phyloP scores from a whole-genome alignment of 2,113 vertebrate genomes.

The Brachionichthys hirsutus region DNA sequence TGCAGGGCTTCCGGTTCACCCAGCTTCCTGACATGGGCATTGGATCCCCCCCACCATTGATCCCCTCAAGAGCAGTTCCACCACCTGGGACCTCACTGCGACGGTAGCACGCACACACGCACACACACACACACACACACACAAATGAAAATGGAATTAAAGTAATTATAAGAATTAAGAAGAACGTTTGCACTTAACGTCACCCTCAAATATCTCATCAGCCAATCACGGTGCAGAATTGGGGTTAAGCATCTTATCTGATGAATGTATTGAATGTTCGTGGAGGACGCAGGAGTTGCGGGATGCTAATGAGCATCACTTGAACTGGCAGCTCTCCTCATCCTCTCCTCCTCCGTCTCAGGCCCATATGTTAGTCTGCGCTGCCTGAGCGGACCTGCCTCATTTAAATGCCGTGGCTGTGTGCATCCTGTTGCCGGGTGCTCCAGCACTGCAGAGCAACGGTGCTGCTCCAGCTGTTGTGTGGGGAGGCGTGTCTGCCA shows the following conservation, averaged over 20 bases:
- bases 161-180: no score
- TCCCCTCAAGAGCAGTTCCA: constrained; percentile 90
- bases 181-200: no score
- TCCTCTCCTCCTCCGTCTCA: no score
- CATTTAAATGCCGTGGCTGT: constrained; percentile 51
- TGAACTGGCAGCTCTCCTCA: constrained; percentile 12
- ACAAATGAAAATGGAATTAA: no score
- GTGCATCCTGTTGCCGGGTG: constrained; percentile 52
- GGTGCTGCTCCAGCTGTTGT: background rate
- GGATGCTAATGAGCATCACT: constrained; percentile 28
- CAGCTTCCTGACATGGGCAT: constrained; percentile 98
- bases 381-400: constrained; percentile 39
- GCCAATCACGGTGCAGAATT: background rate
- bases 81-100: constrained; percentile 86
- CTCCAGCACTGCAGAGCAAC: constrained; percentile 43
- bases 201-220: no score
- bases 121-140: background rate
- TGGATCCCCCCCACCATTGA: constrained; percentile 91
- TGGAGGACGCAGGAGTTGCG: background rate
- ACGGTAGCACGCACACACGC: constrained; percentile 72
- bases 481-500: constrained; percentile 34
- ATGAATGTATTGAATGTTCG: background rate
- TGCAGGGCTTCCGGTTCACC: constrained; percentile 94
- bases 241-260: constrained; percentile 1
- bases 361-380: constrained; percentile 30